Evolutionary conservation across 2,113 vertebrate genomes (phyloP).

Genomic region (Microcebus jonahi): DNA sequence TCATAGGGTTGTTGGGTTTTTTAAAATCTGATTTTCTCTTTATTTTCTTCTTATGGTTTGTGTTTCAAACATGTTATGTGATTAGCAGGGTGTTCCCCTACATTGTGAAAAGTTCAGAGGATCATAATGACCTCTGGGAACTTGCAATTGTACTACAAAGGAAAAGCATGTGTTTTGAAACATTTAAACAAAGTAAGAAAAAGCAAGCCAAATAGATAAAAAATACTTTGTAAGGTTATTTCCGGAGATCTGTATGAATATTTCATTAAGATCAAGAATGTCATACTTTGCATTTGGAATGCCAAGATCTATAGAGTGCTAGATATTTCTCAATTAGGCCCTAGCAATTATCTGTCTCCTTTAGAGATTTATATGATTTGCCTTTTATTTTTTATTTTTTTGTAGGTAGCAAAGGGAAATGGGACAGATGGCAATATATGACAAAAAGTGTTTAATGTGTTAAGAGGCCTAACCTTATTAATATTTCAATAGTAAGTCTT

Average conservation of each 20-base stretch:
- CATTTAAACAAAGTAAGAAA: slow-evolving; percentile 30
- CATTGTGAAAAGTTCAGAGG: neutral
- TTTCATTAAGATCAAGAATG: slow-evolving; percentile 47
- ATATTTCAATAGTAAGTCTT: neutral
- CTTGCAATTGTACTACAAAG: neutral
- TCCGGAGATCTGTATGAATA: neutral
- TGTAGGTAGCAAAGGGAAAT: neutral
- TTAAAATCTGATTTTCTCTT: neutral
- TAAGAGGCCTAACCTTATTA: neutral
- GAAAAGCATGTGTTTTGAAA: neutral
- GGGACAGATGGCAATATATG: neutral
- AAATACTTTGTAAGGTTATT: slow-evolving; percentile 28
- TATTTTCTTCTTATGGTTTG: neutral
- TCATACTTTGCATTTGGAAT: neutral
- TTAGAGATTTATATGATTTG: neutral
- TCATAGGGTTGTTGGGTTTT: neutral
- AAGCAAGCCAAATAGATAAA: neutral
- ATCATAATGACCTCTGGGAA: neutral
- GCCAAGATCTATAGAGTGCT: neutral
- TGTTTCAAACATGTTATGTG: neutral
- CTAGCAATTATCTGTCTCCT: neutral
- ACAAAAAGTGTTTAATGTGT: neutral
- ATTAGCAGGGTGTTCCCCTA: neutral
- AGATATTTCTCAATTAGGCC: neutral
- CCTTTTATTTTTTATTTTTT: neutral